Percentiles rank a stretch among this genome's conserved stretches.
Conservation (phyloP, 2,888 invertebrate genomes). For the Seladonia tumulorum region DNA sequence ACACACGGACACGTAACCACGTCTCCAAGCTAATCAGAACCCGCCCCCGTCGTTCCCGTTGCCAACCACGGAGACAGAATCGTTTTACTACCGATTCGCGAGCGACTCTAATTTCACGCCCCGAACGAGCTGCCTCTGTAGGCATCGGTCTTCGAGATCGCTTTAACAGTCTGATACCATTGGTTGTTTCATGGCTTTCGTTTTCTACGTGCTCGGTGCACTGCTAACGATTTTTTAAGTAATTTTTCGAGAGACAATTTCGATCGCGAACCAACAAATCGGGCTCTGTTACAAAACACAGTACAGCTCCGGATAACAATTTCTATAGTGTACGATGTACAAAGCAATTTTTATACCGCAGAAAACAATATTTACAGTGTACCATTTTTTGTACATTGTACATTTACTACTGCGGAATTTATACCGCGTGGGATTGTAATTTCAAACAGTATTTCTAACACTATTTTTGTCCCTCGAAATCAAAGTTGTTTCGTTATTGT, state of each 20-base stretch:
- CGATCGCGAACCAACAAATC: not conserved
- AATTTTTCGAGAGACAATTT: not conserved
- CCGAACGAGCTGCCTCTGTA: not conserved
- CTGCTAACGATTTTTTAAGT: too few relatives aligned
- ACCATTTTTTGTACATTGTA: too few relatives aligned
- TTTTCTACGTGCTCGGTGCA: too few relatives aligned
- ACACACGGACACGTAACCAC: not conserved
- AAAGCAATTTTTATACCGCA: too few relatives aligned
- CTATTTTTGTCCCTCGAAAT: too few relatives aligned
- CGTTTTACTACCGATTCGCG: not conserved
- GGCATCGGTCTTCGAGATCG: not conserved
- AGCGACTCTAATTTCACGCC: not conserved
- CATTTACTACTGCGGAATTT: not conserved
- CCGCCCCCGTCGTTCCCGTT: not conserved
- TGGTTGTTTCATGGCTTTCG: too few relatives aligned
- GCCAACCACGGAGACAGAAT: not conserved
- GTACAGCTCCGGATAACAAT: not conserved
- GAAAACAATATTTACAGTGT: too few relatives aligned
- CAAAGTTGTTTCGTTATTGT: too few relatives aligned
- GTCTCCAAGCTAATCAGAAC: slow-evolving; percentile 22
- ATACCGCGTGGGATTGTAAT: too few relatives aligned
- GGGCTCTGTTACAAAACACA: not conserved
- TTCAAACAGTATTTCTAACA: too few relatives aligned
- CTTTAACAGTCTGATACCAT: not conserved
- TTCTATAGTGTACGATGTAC: too few relatives aligned